phyloP scores from a whole-genome alignment of 2,888 invertebrate species.

The Tortricodes alternella region DNA sequence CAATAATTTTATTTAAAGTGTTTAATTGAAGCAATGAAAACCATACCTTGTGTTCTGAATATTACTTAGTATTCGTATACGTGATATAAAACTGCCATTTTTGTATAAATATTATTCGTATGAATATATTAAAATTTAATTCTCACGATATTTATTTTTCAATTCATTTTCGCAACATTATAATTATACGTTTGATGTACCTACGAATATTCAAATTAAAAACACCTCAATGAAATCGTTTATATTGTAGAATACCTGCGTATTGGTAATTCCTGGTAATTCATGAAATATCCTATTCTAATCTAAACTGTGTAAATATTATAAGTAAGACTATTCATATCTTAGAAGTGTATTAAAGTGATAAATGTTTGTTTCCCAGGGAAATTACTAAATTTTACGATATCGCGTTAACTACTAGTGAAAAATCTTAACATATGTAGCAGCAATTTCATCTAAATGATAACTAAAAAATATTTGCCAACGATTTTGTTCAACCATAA shows the following conservation, averaged over 20 bases:
- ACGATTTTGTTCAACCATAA: conserved; percentile 29
- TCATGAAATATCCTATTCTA: conserved; percentile 44
- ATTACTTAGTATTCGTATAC: conserved; percentile 65
- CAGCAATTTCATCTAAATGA: conserved; percentile 53
- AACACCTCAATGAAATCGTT: conserved; percentile 28
- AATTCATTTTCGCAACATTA: conserved; percentile 31
- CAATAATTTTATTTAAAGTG: conserved; percentile 61
- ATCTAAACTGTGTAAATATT: conserved; percentile 64
- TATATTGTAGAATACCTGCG: conserved; percentile 40
- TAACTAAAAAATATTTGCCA: conserved; percentile 40
- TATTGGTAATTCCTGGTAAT: no score
- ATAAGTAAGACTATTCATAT: conserved; percentile 76
- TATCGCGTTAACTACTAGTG: conserved; percentile 74
- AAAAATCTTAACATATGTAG: conserved; percentile 43
- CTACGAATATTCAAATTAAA: conserved; percentile 20
- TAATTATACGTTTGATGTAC: conserved; percentile 32
- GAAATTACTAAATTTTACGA: conserved; percentile 77
- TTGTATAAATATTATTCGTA: conserved; percentile 55
- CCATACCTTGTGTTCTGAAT: conserved; percentile 55
- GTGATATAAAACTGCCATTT: conserved; percentile 79
- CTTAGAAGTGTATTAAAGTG: conserved; percentile 76
- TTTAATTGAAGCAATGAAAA: conserved; percentile 43
- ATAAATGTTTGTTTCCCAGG: conserved; percentile 78
- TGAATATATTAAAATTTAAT: conserved; percentile 36
- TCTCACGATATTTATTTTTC: conserved; percentile 17